Evolutionary conservation across 2,888 invertebrate species (phyloP).

Genomic region (Xanthia icteritia): DNA sequence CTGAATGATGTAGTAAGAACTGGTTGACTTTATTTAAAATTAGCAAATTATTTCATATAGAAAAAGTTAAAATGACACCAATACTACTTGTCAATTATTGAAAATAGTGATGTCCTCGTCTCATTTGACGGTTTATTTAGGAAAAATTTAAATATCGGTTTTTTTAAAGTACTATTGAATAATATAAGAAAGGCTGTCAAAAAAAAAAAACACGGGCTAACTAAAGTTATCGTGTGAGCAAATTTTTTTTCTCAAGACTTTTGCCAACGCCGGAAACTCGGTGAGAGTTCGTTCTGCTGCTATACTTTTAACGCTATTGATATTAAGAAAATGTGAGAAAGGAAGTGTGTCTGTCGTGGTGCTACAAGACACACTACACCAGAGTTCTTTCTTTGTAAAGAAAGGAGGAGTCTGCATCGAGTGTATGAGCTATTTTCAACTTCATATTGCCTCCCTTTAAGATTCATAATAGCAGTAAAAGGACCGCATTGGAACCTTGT

Average conservation of each 20-base stretch:
- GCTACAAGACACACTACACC: conserved; percentile 83
- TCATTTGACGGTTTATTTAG: conserved; percentile 26
- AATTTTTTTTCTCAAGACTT: conserved; percentile 78
- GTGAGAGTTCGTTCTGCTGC: conserved; percentile 84
- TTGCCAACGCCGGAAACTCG: conserved; percentile 80
- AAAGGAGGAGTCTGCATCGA: conserved; percentile 79
- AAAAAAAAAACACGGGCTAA: neutral
- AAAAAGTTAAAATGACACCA: conserved; percentile 50
- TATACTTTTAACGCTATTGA: conserved; percentile 86
- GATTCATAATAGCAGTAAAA: conserved; percentile 87
- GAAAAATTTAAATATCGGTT: conserved; percentile 38
- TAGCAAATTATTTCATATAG: conserved; percentile 30
- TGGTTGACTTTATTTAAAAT: conserved; percentile 53
- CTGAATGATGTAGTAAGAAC: conserved; percentile 34
- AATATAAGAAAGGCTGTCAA: neutral
- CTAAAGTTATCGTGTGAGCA: conserved; percentile 69
- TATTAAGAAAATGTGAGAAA: conserved; percentile 90
- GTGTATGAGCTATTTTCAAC: conserved; percentile 82
- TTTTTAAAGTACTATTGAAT: neutral
- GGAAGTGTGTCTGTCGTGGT: conserved; percentile 88
- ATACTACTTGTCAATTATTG: conserved; percentile 66
- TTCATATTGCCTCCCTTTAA: conserved; percentile 79
- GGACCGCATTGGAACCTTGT: conserved; percentile 83
- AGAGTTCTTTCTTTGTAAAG: conserved; percentile 83
- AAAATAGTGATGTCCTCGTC: conserved; percentile 76